Evolutionary conservation across 2,797 vertebrate species (phyloP), one percentile per base, ranked within the genome.

Genomic region (Holocentrus rufus): DNA sequence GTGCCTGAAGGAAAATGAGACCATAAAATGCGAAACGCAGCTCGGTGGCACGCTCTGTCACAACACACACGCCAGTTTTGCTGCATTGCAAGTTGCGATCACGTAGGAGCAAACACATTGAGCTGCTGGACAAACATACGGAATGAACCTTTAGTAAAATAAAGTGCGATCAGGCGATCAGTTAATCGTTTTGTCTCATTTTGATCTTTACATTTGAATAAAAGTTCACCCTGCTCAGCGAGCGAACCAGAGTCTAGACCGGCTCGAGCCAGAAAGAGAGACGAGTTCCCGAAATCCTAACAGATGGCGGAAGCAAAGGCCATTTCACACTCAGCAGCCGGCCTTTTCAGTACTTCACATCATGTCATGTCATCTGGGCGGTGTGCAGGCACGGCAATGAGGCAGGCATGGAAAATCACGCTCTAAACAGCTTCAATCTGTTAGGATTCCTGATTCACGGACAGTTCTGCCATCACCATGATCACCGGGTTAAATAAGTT

Each of bases 171-270:
- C 11, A 25, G 30, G n/a, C 22, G 53, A 14, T 14, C 25, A 27
- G 25, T 27, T 27, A 27, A 27, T 27, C 18, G 53, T 55, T 79
- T 34, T 34, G 31, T 8, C 36, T 68, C 44, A 79, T 73, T 77
- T 75, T 81, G 76, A 81, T 84, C 71, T 81, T 55, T 59, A 22
- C n/a, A 52, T 42, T 68, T 63, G 59, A 77, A 78, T 50, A 54
- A 34, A 59, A 52, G 61, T 36, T 23, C 13, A 30, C 36, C 23
- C 52, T 27, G 46, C 56, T 17, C 5, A 30, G 49, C 46, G 30
- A 30, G n/a, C 11, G 5, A 42, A 14, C 14, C 44, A 8, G 20
- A 50, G 36, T 49, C 56, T n/a, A 55, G 56, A 62, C 53, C 6
- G 25, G 11, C 67, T 20, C 20, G 47, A 54, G 20, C 31, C 42